Conservation (phyloP, 2,888 invertebrate species). For the Ernsta delagoae region DNA sequence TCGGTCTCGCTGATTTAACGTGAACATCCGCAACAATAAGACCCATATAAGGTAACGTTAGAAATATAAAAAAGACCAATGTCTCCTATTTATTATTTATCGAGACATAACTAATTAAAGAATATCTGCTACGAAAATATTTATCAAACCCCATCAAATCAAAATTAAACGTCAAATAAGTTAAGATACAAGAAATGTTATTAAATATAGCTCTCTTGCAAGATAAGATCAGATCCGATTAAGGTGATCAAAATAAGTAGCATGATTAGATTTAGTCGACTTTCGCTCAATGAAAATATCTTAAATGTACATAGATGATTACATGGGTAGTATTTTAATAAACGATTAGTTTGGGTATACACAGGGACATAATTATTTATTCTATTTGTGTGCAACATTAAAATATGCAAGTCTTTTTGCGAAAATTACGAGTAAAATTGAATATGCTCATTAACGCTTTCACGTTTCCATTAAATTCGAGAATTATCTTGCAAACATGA, state of each 20-base stretch:
- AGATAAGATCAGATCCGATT: slow-evolving; percentile 28
- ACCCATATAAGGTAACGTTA: too few relatives aligned
- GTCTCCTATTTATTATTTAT: not conserved
- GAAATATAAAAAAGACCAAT: not conserved
- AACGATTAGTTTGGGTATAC: too few relatives aligned
- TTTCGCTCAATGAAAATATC: slow-evolving; percentile 2
- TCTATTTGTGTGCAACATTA: not conserved
- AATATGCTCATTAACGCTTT: slow-evolving; percentile 75
- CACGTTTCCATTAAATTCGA: slow-evolving; percentile 71
- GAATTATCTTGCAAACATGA: slow-evolving; percentile 65
- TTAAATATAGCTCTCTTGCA: not conserved
- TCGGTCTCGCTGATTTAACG: too few relatives aligned
- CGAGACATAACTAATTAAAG: not conserved
- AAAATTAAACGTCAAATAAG: slow-evolving; percentile 11
- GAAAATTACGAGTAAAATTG: slow-evolving; percentile 67
- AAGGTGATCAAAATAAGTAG: slow-evolving; percentile 9
- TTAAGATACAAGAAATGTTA: slow-evolving; percentile 8
- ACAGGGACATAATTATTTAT: not conserved
- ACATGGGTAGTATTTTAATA: too few relatives aligned
- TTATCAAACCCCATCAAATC: slow-evolving; percentile 5
- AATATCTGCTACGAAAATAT: not conserved
- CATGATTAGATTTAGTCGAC: slow-evolving; percentile 8
- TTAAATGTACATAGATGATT: too few relatives aligned
- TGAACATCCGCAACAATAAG: too few relatives aligned
- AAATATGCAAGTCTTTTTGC: slow-evolving; percentile 55